Evolutionary conservation across 2,113 vertebrate species (phyloP).

Genomic region (Myiopsitta monachus): DNA sequence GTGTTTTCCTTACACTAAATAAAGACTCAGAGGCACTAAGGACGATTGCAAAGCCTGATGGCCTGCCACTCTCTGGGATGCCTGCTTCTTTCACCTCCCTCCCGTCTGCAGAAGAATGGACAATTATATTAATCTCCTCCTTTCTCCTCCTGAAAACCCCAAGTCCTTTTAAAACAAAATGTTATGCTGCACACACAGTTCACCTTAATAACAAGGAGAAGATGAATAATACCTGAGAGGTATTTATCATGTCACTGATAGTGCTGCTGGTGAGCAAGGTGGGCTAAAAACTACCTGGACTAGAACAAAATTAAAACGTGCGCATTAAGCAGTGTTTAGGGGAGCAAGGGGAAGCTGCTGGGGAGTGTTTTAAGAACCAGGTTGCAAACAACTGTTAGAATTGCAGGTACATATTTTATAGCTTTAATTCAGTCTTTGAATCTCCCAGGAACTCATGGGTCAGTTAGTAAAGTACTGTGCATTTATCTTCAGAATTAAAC

Average conservation of each 20-base stretch:
- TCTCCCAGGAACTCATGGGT: not conserved
- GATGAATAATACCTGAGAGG: conserved; percentile 30
- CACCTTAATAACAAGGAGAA: conserved; percentile 42
- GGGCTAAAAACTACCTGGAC: not conserved
- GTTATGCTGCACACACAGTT: conserved; percentile 16
- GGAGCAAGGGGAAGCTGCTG: not conserved
- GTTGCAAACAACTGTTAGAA: not conserved
- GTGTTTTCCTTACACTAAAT: not conserved
- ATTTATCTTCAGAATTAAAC: not conserved
- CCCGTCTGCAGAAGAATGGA: not conserved
- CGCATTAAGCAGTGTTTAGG: not conserved
- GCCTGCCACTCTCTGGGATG: not conserved
- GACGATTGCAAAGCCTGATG: not conserved
- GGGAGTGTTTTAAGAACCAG: not conserved
- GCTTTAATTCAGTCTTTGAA: not conserved
- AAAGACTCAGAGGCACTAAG: not conserved
- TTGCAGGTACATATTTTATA: not conserved
- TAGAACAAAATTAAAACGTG: not conserved
- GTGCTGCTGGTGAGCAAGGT: not conserved
- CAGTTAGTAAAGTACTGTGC: not conserved
- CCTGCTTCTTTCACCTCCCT: not conserved
- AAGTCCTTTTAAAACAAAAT: conserved; percentile 21
- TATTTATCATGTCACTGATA: conserved; percentile 36
- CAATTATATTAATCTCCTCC: conserved; percentile 8
- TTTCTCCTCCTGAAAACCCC: conserved; percentile 1